Conservation (phyloP, 2,888 invertebrate species). For the Coremacera marginata region DNA sequence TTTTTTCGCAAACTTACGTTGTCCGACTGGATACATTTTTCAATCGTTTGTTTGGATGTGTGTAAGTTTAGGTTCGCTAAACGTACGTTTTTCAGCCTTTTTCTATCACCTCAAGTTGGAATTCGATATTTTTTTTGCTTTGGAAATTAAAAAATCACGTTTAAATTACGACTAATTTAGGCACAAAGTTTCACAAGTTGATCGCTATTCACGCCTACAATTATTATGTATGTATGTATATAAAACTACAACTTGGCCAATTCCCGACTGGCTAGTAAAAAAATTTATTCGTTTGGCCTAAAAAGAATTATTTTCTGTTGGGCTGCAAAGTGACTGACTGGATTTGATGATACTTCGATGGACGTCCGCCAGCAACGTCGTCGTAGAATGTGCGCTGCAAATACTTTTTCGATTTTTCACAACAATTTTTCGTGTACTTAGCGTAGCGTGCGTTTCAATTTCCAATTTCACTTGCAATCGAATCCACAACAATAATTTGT, state of each 20-base stretch:
- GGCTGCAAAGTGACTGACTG: conserved; percentile 8
- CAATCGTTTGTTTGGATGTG: conserved; percentile 48
- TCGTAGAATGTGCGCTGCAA: conserved; percentile 41
- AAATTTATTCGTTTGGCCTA: conserved; percentile 30
- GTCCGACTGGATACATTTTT: conserved; percentile 78
- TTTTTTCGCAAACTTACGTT: conserved; percentile 72
- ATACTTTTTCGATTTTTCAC: conserved; percentile 39
- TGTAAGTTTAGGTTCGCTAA: conserved; percentile 28
- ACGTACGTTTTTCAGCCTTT: conserved; percentile 61
- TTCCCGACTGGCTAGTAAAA: conserved; percentile 27
- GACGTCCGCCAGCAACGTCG: conserved; percentile 36
- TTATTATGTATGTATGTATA: background rate
- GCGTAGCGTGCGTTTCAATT: conserved; percentile 53
- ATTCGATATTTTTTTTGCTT: conserved; percentile 48
- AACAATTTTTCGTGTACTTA: conserved; percentile 48
- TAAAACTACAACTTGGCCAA: background rate
- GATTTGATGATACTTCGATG: conserved; percentile 41
- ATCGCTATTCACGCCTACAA: conserved; percentile 19
- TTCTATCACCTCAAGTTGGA: conserved; percentile 65
- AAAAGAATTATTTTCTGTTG: conserved; percentile 56
- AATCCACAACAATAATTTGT: conserved; percentile 48
- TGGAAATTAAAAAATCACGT: conserved; percentile 25
- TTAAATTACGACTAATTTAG: conserved; percentile 47
- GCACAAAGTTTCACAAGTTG: conserved; percentile 56
- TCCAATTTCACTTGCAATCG: conserved; percentile 55